Evolutionary conservation across 2,888 invertebrate genomes (phyloP), one percentile per base, ranked within the genome.

Genomic region (Callinectes sapidus): DNA sequence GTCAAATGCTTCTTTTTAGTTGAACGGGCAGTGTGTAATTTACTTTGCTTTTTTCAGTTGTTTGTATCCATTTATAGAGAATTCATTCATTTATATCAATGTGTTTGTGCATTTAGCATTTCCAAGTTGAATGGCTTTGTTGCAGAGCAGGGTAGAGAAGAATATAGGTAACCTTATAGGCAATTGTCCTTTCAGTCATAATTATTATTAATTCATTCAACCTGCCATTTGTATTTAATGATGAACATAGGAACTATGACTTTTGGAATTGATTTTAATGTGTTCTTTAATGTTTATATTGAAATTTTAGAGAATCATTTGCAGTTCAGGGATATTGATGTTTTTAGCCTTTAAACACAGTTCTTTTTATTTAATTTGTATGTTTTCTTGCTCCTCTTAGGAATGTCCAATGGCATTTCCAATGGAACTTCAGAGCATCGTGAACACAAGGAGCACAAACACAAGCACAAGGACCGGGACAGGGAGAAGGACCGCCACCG

Each of bases 381-480:
- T 61, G 1, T 85, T 90, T 77, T 35, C 48, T 71, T 88, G 18
- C 18, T 42, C 28, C 55, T 85, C 89, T 18, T 90, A 94, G 94
- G 94, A 87, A 90, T 95, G 48, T 71, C 94, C 35, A 95, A 95
- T 91, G 95, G 95, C n/a, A 89, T 94, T 35, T 90, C 93, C 10
- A 93, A 94, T 87, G 94, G 94, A 16, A 94, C 92, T 28, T 91
- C 94, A 6, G 93, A 94, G 32, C 94, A 92, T 54, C 92, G 93
- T 14, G 93, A 94, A 16, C 94, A 93, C 89, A 94, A 94, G 54
- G 93, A 93, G 18, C 92, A 93, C 89, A 92, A 93, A 88, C 94
- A 93, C 87, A 94, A 92, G 86, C 93, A 95, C 86, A 94, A 94
- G 87, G 90, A 94, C 89, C 92, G 93, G 81, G 93, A 94, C 66